phyloP scores from a whole-genome alignment of 1,140 invertebrate species.

The Heliothis virescens region DNA sequence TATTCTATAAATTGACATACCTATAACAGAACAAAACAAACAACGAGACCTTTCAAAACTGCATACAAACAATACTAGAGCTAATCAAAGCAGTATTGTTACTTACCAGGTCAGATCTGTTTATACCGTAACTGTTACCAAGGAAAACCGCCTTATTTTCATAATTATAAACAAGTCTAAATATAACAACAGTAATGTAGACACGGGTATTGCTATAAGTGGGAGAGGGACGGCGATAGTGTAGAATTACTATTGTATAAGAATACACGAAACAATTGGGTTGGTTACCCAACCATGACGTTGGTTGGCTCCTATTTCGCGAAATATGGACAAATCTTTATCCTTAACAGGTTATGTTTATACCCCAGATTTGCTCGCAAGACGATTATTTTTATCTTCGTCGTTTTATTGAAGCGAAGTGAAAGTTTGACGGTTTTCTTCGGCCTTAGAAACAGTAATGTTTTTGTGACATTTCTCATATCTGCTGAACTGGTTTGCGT shows the following conservation, averaged over 20 bases:
- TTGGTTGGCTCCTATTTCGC: constrained; percentile 23
- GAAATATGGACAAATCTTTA: constrained; percentile 14
- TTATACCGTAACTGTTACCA: constrained; percentile 24
- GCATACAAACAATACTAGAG: neutral
- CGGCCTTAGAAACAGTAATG: neutral
- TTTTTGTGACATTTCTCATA: too few relatives aligned
- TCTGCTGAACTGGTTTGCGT: too few relatives aligned
- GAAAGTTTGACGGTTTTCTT: neutral
- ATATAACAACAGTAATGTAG: constrained; percentile 5
- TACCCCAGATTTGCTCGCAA: neutral
- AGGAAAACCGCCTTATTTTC: constrained; percentile 29
- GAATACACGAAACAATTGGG: constrained; percentile 34
- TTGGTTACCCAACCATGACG: constrained; percentile 29
- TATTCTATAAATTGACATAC: neutral
- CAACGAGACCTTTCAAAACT: too few relatives aligned
- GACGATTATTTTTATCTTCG: neutral
- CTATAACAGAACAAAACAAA: neutral
- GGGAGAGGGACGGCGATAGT: neutral
- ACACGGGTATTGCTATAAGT: neutral
- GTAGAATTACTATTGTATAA: constrained; percentile 37
- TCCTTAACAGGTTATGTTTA: constrained; percentile 12
- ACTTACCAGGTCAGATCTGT: constrained; percentile 10
- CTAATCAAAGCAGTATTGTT: constrained; percentile 19
- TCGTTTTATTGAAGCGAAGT: neutral
- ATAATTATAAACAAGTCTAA: constrained; percentile 33